phyloP scores from a whole-genome alignment of 2,113 vertebrate species.

The Sialia sialis region DNA sequence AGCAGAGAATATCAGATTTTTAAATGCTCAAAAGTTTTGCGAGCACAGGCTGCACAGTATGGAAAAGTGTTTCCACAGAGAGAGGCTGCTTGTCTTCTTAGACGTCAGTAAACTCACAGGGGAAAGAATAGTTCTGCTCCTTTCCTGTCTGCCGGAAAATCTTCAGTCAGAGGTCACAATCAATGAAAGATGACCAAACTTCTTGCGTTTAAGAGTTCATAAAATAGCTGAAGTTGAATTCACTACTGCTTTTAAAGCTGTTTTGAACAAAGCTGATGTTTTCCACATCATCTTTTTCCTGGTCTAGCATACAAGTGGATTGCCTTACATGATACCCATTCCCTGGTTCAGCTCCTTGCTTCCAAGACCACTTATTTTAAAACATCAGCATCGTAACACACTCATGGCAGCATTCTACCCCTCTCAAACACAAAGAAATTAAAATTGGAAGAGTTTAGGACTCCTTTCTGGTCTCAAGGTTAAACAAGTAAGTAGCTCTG shows the following conservation, averaged over 20 bases:
- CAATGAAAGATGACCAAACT: not conserved
- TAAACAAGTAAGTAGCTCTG: not conserved
- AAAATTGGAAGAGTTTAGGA: not conserved
- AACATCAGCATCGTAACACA: not conserved
- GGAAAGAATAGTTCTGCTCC: not conserved
- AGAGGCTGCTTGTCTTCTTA: not conserved
- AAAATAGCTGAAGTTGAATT: not conserved
- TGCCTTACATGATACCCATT: not conserved
- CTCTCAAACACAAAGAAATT: not conserved
- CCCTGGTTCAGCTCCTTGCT: not conserved
- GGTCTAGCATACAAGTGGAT: not conserved
- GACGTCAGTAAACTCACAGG: conserved; percentile 20
- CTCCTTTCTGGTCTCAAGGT: not conserved
- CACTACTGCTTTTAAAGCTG: not conserved
- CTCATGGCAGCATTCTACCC: rapidly evolving
- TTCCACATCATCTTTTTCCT: not conserved
- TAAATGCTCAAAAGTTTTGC: conserved; percentile 10
- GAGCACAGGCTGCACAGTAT: not conserved
- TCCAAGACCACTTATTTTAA: not conserved
- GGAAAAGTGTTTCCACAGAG: not conserved
- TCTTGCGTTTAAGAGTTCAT: not conserved
- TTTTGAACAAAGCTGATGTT: not conserved
- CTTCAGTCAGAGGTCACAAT: not conserved
- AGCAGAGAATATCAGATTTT: not conserved
- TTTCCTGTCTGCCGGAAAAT: conserved; percentile 23